Base-by-base conservation (phyloP, 92 coral and sea anemone genomes). In the Epizoanthus rinbou region DNA sequence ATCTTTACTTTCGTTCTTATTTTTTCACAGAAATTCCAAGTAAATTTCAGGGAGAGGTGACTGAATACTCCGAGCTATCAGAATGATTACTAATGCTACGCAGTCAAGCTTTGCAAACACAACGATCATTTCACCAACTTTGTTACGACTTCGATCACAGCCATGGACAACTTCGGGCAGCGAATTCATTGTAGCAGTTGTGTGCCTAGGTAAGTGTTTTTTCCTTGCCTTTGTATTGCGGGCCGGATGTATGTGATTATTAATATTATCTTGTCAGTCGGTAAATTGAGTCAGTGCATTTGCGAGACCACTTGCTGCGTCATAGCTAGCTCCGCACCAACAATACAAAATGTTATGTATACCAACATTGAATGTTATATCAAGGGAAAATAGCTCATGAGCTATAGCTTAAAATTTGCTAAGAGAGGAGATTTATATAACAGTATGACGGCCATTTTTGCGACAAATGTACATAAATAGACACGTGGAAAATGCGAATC, bases 141-240 rank as follows among this genome's bases (percentile, higher is more conserved):
- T 78, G 24, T 43, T 78, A 78, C 43, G 24, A 63, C 71, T 78
- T 43, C 54, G 82, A 59, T 60, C 82, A 23, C 82, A 78, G 82
- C 82, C 82, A 11, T 78, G 82, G 82, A 78, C 82, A 35, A 78
- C 82, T 1, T 78, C 82, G 6, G 82, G 82, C 3, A 56, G 57
- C 4, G 82, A 78, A 21, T 78, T 78, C 24, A n/a, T 78, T n/a
- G 82, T 57, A 3, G 82, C 82, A 0, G 41, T 78, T 22, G 82
- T 78, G 59, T 78, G 82, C 60, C 62, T 78, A 24, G 65, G 82
- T 78, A 63, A 25, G 73, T 68, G 8, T 21, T 68, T 25, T 68
- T 18, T 16, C 31, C 43, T 37, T 3, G 43, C 10, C 73, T 25
- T 25, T 33, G 1, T 25, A 0, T 14, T 45, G 56, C 53, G 47